phyloP scores from a whole-genome alignment of 2,888 invertebrate genomes.

The Drosophila fulvimacula region DNA sequence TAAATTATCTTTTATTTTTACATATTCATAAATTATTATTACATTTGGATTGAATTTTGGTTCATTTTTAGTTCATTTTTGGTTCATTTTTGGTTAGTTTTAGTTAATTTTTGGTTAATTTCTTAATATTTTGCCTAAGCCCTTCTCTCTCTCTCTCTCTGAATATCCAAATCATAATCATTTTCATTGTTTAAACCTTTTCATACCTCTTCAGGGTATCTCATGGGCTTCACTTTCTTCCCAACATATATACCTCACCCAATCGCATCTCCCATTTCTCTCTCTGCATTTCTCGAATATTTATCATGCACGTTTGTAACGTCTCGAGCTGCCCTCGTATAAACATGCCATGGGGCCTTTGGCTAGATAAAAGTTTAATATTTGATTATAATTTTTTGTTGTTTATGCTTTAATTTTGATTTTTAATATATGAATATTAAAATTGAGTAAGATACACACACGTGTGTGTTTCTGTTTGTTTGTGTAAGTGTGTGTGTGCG shows the following conservation, averaged over 20 bases:
- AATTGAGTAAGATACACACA: neutral
- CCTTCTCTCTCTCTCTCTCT: too few relatives aligned
- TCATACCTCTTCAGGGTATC: too few relatives aligned
- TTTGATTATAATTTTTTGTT: conserved; percentile 15
- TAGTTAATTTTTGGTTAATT: too few relatives aligned
- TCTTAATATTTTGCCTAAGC: too few relatives aligned
- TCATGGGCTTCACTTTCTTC: too few relatives aligned
- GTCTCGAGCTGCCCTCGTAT: neutral
- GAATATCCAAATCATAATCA: too few relatives aligned
- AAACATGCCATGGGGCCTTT: neutral
- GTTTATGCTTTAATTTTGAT: conserved; percentile 24
- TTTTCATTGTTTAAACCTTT: too few relatives aligned
- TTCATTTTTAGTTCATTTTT: too few relatives aligned
- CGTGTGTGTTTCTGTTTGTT: neutral
- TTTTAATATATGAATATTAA: conserved; percentile 25
- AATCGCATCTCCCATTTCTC: neutral
- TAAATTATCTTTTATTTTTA: too few relatives aligned
- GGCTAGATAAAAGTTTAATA: conserved; percentile 17
- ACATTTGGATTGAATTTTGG: too few relatives aligned
- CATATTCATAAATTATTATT: too few relatives aligned
- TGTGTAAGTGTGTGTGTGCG: neutral
- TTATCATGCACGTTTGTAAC: neutral
- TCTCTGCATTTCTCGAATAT: neutral
- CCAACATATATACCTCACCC: neutral
- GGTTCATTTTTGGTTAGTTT: too few relatives aligned